Evolutionary conservation across 64 coral and sea anemone genomes (phyloP), one percentile per base, ranked within the genome.

Genomic region (Montipora sp.): DNA sequence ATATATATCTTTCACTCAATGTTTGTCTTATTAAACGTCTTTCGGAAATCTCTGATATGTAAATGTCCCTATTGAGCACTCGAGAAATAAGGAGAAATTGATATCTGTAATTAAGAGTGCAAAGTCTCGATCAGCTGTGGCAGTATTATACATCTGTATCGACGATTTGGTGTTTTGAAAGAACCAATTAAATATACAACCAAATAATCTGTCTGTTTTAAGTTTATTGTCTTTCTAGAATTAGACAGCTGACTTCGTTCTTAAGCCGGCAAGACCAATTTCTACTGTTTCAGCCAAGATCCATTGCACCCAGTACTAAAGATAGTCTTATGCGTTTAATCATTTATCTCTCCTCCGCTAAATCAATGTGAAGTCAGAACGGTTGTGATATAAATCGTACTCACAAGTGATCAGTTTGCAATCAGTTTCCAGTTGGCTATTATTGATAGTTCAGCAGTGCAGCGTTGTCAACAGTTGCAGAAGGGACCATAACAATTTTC

Each of bases 31-130:
- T 6, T 36, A 3, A 63, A 16, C 43, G 7, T 46, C 70, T 9
- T 71, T 85, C 82, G 82, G 82, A 71, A 85, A 85, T 61, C 82
- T 71, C 18, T 85, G 82, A 85, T 85, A 85, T 85, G 82, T 72
- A 85, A 85, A 85, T 85, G 36, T 44, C 7, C 11, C 20, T 71
- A 14, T 63, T 63, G 60, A 63, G 1, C 3, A 16, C 16, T 68
- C 68, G 24, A 68, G 3, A 84, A 36, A 84, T 68, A 84, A 84
- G 5, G 36, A 48, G 50, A 23, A 48, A 4, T 21, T 85, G 82
- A 85, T 85, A 85, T 51, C 46, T 73, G 16, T 72, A 85, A 85
- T 85, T 85, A 85, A 22, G 59, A 72, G 23, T 7, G 8, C 12
- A 13, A 16, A 15, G 63, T 71, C 19, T 68, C 36, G 68, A 47